A percentile compares a stretch with the other conserved stretches of the same genome.
Evolutionary conservation across 2,888 invertebrate genomes (phyloP).

Genomic region (Galerucella pusilla): DNA sequence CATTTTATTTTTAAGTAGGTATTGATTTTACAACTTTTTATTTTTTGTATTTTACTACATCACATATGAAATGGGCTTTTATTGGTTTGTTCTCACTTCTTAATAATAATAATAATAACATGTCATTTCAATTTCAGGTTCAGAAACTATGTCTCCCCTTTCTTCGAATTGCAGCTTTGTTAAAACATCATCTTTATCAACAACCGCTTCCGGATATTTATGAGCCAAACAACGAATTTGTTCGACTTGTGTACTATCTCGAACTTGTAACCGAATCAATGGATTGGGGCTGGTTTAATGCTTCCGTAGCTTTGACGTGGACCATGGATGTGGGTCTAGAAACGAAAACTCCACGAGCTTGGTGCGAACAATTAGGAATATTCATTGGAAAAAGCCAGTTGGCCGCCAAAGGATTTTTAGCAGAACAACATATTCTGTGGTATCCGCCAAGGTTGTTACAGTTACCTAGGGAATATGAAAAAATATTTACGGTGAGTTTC

Average conservation of each 20-base stretch:
- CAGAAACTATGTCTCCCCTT: slow-evolving; percentile 86
- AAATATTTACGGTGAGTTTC: slow-evolving; percentile 79
- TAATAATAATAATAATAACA: slow-evolving; percentile 8
- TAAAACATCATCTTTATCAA: slow-evolving; percentile 80
- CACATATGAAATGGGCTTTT: too few relatives aligned
- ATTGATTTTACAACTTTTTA: too few relatives aligned
- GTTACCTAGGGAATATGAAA: slow-evolving; percentile 92
- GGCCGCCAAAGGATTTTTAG: slow-evolving; percentile 76
- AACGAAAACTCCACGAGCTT: slow-evolving; percentile 70
- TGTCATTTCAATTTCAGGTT: slow-evolving; percentile 65
- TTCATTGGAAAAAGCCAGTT: slow-evolving; percentile 69
- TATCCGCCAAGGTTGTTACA: slow-evolving; percentile 83
- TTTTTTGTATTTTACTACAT: too few relatives aligned
- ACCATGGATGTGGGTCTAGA: slow-evolving; percentile 64
- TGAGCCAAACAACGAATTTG: slow-evolving; percentile 78
- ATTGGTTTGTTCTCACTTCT: too few relatives aligned
- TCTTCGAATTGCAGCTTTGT: slow-evolving; percentile 82
- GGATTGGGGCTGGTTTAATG: slow-evolving; percentile 75
- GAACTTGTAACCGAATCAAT: slow-evolving; percentile 77
- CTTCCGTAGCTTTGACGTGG: slow-evolving; percentile 73
- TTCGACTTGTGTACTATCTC: slow-evolving; percentile 80
- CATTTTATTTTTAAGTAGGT: too few relatives aligned
- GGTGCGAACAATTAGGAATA: slow-evolving; percentile 76
- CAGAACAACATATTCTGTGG: slow-evolving; percentile 83
- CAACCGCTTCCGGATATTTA: slow-evolving; percentile 77